These are phyloP conservation scores for Cavia porcellus DNA, from an alignment of 2,113 vertebrate genomes.

Conservation along the genomic window DNA sequence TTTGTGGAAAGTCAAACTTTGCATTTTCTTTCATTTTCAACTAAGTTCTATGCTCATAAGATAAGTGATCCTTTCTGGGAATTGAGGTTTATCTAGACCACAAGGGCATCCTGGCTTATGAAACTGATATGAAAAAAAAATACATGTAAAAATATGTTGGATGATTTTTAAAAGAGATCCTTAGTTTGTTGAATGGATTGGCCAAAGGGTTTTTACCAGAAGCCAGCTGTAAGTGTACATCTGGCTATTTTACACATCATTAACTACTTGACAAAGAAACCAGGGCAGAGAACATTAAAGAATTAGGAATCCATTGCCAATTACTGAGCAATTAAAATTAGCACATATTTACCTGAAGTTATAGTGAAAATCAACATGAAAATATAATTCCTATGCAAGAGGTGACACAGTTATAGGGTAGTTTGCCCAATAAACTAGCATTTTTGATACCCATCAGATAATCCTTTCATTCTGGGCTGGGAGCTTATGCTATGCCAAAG, in stretches of 20 bases:
- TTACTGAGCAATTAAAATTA: constrained; percentile 63
- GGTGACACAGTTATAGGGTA: not conserved
- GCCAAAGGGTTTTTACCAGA: not conserved
- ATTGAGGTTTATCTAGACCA: constrained; percentile 33
- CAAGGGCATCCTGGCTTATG: not conserved
- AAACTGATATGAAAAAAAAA: constrained; percentile 35
- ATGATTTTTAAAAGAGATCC: not conserved
- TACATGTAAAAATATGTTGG: not conserved
- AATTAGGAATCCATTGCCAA: constrained; percentile 31
- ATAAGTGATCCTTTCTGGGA: constrained; percentile 36
- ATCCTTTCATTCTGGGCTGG: not conserved
- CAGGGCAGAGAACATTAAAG: constrained; percentile 57
- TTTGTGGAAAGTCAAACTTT: constrained; percentile 37
- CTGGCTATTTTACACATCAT: constrained; percentile 64
- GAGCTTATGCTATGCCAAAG: not conserved
- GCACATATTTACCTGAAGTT: constrained; percentile 47
- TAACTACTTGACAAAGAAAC: constrained; percentile 63
- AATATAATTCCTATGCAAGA: not conserved
- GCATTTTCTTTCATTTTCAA: constrained; percentile 64
- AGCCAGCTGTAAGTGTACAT: constrained; percentile 46
- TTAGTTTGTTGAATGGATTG: constrained; percentile 40
- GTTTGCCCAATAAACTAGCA: not conserved
- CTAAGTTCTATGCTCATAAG: constrained; percentile 51
- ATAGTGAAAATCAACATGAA: constrained; percentile 44
- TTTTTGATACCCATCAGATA: not conserved